These are phyloP conservation scores for Alloplasta piceator DNA, from an alignment of 2,888 invertebrate genomes.

Conservation along the genomic window DNA sequence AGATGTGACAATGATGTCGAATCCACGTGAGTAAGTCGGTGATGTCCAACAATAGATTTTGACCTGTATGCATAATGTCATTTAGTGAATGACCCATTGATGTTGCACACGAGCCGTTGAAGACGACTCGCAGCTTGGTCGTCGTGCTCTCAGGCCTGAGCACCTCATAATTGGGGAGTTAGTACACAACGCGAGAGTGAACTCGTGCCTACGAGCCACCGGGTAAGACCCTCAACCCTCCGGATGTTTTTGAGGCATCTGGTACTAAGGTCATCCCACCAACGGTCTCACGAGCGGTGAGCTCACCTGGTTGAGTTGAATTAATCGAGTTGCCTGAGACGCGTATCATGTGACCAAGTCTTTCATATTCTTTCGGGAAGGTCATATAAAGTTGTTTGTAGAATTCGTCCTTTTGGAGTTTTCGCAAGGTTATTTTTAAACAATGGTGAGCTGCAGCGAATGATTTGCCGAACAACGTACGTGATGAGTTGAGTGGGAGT, in stretches of 20 bases:
- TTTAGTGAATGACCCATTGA: constrained; percentile 71
- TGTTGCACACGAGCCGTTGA: constrained; percentile 73
- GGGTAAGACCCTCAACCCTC: constrained; percentile 42
- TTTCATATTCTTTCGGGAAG: constrained; percentile 28
- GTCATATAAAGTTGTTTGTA: neutral
- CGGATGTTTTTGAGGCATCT: constrained; percentile 17
- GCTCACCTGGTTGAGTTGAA: neutral
- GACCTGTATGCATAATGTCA: constrained; percentile 70
- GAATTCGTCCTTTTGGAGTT: neutral
- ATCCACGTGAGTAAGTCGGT: constrained; percentile 18
- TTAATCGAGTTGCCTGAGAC: neutral
- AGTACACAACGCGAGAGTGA: constrained; percentile 6
- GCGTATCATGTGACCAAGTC: constrained; percentile 14
- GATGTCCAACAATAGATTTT: constrained; percentile 72
- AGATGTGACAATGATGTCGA: constrained; percentile 2
- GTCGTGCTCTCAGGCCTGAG: constrained; percentile 73
- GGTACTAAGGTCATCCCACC: constrained; percentile 44
- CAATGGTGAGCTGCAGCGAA: constrained; percentile 25
- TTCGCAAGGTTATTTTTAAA: constrained; percentile 2
- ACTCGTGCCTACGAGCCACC: neutral
- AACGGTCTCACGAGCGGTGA: neutral
- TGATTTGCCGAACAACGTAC: constrained; percentile 1
- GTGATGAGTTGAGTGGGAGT: constrained; percentile 13
- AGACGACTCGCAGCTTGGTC: too few species aligned
- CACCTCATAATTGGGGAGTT: constrained; percentile 70